Conservation (phyloP, 2,888 invertebrate genomes). For the Anodontia alba region DNA sequence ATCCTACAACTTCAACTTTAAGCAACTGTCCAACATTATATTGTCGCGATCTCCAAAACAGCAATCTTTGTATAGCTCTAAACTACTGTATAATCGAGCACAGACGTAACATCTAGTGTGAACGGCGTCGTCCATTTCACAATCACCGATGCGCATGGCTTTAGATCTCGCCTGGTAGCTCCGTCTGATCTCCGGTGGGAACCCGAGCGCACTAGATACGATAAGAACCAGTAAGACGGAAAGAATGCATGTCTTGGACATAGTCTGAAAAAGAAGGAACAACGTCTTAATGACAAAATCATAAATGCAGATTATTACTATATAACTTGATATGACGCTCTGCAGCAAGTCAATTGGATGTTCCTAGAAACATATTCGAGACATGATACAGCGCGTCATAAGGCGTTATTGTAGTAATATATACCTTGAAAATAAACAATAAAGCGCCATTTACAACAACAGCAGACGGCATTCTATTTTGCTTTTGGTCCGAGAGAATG, state of each 20-base stretch:
- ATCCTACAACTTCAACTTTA: background rate
- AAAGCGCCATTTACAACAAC: too few species aligned
- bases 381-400: too few species aligned
- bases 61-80: slow-evolving; percentile 50
- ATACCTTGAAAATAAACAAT: too few species aligned
- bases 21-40: background rate
- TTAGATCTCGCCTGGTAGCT: slow-evolving; percentile 54
- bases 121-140: slow-evolving; percentile 40
- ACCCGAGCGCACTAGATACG: slow-evolving; percentile 46
- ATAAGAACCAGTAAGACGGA: slow-evolving; percentile 42
- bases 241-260: slow-evolving; percentile 34
- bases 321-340: too few species aligned
- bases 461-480: too few species aligned
- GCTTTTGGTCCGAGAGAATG: too few species aligned
- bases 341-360: too few species aligned
- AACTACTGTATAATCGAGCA: slow-evolving; percentile 53
- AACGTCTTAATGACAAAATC: too few species aligned
- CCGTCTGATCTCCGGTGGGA: slow-evolving; percentile 48
- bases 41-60: slow-evolving; percentile 26
- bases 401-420: too few species aligned
- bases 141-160: slow-evolving; percentile 45
- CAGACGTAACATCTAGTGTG: slow-evolving; percentile 55
- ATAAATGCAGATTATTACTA: too few species aligned
- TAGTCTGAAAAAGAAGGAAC: slow-evolving; percentile 43
- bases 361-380: too few species aligned